Conservation (phyloP, 2,113 vertebrate species). For the Arvicanthis niloticus region DNA sequence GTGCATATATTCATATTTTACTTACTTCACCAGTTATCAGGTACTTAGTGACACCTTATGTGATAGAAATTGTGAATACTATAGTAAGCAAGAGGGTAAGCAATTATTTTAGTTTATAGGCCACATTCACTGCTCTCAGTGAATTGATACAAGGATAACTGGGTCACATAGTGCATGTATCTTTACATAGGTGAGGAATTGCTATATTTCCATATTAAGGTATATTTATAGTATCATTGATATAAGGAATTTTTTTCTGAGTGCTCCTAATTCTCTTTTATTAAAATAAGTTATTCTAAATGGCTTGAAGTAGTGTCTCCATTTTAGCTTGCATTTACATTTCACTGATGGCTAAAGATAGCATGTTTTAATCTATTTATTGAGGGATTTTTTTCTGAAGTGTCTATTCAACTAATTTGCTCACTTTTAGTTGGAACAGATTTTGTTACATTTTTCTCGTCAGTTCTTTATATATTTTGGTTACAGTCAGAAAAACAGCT, state of each 20-base stretch:
- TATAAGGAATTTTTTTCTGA: background rate
- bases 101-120: background rate
- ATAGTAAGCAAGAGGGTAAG: background rate
- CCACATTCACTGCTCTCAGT: background rate
- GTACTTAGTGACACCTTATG: background rate
- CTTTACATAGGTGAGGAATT: background rate
- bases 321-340: background rate
- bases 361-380: background rate
- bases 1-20: background rate
- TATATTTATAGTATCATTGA: background rate
- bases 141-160: too few relatives aligned
- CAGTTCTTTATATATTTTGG: background rate
- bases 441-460: background rate
- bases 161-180: background rate
- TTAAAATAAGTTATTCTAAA: background rate
- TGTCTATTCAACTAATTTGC: background rate
- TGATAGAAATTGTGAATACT: background rate
- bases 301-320: background rate
- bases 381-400: background rate
- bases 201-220: background rate
- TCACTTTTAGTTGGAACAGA: background rate
- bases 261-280: background rate
- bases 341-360: background rate
- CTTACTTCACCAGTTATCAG: background rate
- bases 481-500: background rate